Base-by-base conservation (phyloP, 2,113 vertebrate genomes). In the Halichoeres trimaculatus region DNA sequence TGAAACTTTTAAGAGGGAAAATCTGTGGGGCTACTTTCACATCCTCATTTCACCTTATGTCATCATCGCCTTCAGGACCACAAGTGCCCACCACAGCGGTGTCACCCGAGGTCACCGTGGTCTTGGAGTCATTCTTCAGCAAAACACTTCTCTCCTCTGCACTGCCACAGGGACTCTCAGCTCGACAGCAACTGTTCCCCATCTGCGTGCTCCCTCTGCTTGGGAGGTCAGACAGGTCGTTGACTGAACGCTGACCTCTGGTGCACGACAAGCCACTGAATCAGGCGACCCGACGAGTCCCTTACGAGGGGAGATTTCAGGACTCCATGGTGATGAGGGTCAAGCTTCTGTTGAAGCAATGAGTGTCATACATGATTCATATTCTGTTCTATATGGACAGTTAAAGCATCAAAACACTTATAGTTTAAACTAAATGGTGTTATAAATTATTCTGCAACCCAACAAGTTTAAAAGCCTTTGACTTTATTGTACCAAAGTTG, bases 171-270 rank as follows among this genome's bases (percentile, higher is more conserved):
- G 85, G 80, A 82, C 65, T 83, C 56, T 88, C 57, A 62, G 55
- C 1, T 17, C 7, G 74, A 83, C 92, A 93, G 73, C 91, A 94
- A 36, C 53, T 20, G 87, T 83, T 88, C 85, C 94, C 94, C 94
- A 95, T 95, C 83, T 78, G 78, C 61, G 48, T 6, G 64, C 84
- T 74, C 63, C 86, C 80, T 79, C 79, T 50, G 48, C 61, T 36
- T 8, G 43, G 84, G 75, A 70, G 58, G 59, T 71, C 55, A 30
- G 72, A 64, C 59, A 13, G 62, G 62, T 13, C 8, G 62, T 13
- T 12, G 75, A 22, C 52, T 35, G 57, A 60, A 61, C 13, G n/a
- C 19, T 40, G 71, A 78, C 76, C 78, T 69, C 59, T 8, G 56
- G 48, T 66, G 62, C 58, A 59, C 43, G 71, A 34, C 38, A 40